Evolutionary conservation across 2,888 invertebrate genomes (phyloP).

Genomic region (Cistogaster globosa): DNA sequence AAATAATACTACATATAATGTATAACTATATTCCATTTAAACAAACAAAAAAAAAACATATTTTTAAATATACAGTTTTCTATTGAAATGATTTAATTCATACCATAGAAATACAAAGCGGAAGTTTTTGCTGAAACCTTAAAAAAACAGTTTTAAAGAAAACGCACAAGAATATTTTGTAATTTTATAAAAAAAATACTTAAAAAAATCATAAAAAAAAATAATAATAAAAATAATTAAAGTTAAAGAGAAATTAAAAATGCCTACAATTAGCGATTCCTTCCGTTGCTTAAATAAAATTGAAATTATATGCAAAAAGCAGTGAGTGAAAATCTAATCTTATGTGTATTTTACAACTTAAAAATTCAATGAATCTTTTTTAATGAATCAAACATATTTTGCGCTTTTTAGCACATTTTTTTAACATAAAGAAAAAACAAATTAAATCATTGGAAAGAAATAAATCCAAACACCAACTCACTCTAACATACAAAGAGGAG

Average conservation of each 20-base stretch:
- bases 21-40: slow-evolving; percentile 63
- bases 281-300: slow-evolving; percentile 74
- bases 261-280: slow-evolving; percentile 75
- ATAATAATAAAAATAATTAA: no score
- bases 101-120: slow-evolving; percentile 66
- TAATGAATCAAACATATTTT: slow-evolving; percentile 57
- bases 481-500: slow-evolving; percentile 14
- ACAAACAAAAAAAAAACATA: slow-evolving; percentile 30
- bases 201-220: slow-evolving; percentile 21
- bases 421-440: slow-evolving; percentile 47
- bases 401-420: slow-evolving; percentile 74
- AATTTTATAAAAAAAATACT: slow-evolving; percentile 59
- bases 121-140: slow-evolving; percentile 70
- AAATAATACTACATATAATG: slow-evolving; percentile 70
- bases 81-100: slow-evolving; percentile 58
- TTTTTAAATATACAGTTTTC: slow-evolving; percentile 56
- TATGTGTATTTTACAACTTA: slow-evolving; percentile 70
- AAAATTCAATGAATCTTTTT: slow-evolving; percentile 37
- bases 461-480: slow-evolving; percentile 16
- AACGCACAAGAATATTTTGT: slow-evolving; percentile 61
- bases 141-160: slow-evolving; percentile 57
- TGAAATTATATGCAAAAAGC: slow-evolving; percentile 65
- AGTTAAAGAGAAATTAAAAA: slow-evolving; percentile 47
- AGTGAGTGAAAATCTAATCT: slow-evolving; percentile 74
- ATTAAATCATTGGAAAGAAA: slow-evolving; percentile 40